Percentiles rank a stretch among this genome's conserved stretches.
Evolutionary conservation across 2,113 vertebrate genomes (phyloP).

Genomic region (Motacilla tschutschensis): DNA sequence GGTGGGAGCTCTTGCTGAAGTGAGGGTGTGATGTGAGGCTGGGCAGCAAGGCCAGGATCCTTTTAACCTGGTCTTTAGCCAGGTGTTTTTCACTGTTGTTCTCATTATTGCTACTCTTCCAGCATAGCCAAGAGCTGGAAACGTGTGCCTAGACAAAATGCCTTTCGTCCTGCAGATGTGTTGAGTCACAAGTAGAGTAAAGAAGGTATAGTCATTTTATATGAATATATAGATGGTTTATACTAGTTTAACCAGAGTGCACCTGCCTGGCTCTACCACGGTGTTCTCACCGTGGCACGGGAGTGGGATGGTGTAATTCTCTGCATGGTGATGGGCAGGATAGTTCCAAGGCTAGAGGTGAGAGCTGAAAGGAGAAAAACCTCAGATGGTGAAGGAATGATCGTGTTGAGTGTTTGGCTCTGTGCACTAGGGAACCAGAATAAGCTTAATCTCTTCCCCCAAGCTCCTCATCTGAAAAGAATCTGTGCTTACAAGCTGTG

Average conservation of each 20-base stretch:
- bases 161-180: neutral
- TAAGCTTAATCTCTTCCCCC: neutral
- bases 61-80: neutral
- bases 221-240: neutral
- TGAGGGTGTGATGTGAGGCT: neutral
- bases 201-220: neutral
- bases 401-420: neutral
- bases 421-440: neutral
- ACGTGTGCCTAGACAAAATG: neutral
- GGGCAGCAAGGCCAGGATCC: neutral
- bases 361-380: neutral
- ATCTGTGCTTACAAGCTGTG: slow-evolving; percentile 41
- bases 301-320: neutral
- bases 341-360: neutral
- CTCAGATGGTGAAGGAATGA: neutral
- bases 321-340: neutral
- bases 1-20: neutral
- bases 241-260: neutral
- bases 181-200: neutral
- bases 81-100: neutral
- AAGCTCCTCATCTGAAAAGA: slow-evolving; percentile 20
- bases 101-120: neutral
- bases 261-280: fast-evolving
- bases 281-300: fast-evolving
- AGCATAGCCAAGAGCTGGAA: neutral